phyloP scores from a whole-genome alignment of 2,888 invertebrate genomes.

The Mythimna impura region DNA sequence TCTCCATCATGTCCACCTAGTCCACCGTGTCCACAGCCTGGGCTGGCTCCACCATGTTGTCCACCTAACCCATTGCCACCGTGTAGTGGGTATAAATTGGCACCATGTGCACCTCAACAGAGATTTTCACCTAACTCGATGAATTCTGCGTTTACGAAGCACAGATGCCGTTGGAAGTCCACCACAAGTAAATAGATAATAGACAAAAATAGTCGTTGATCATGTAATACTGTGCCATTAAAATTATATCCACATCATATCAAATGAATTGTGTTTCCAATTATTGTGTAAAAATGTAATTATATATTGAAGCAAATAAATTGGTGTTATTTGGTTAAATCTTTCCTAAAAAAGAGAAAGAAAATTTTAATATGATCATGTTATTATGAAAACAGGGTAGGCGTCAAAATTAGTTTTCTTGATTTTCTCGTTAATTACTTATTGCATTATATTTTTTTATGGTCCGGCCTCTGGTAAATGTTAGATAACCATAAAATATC shows the following conservation, averaged over 20 bases:
- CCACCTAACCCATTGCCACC: background rate
- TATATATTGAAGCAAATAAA: background rate
- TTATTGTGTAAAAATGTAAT: conserved; percentile 1
- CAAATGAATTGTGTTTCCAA: background rate
- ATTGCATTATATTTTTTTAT: too few relatives aligned
- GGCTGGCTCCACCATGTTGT: background rate
- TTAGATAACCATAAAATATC: too few relatives aligned
- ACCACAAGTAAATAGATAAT: too few relatives aligned
- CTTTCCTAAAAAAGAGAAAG: background rate
- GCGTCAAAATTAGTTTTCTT: too few relatives aligned
- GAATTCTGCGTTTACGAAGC: conserved; percentile 13
- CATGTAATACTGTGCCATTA: background rate
- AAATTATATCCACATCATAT: background rate
- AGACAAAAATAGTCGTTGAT: background rate
- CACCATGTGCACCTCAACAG: background rate
- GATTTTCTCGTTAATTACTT: too few relatives aligned
- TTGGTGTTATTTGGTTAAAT: too few relatives aligned
- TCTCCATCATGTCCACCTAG: background rate
- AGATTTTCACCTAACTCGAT: background rate
- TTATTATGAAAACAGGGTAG: too few relatives aligned
- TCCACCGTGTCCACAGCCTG: background rate
- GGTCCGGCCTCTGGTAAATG: too few relatives aligned
- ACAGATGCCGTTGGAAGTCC: conserved; percentile 22
- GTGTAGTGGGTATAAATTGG: background rate
- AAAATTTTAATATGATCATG: too few relatives aligned